A percentile compares a stretch with the other conserved stretches of the same genome.
These are phyloP conservation scores for Ennomos erosarius DNA, from an alignment of 2,888 invertebrate genomes.

Conservation along the genomic window DNA sequence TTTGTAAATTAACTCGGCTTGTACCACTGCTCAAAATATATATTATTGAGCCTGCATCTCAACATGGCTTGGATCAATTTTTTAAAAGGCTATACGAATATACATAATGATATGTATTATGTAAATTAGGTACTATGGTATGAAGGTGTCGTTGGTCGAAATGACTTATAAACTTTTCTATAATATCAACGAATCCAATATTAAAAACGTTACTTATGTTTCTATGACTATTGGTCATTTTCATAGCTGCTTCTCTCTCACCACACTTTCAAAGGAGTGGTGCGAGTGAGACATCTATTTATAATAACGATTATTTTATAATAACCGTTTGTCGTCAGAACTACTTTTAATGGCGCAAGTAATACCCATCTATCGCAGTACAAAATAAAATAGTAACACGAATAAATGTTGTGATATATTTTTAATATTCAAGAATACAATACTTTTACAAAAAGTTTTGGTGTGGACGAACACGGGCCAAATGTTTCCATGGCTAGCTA, in stretches of 20 bases:
- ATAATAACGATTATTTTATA: not conserved
- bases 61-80: too few species aligned
- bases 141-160: conserved; percentile 4
- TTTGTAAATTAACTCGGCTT: too few species aligned
- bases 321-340: not conserved
- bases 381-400: not conserved
- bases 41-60: too few species aligned
- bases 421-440: conserved; percentile 9
- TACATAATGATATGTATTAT: conserved; percentile 11
- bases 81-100: not conserved
- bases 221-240: too few species aligned
- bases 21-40: too few species aligned
- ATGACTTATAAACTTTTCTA: conserved; percentile 12
- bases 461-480: too few species aligned
- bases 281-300: not conserved
- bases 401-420: conserved; percentile 4
- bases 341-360: too few species aligned
- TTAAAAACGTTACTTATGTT: not conserved
- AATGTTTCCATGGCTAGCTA: too few species aligned
- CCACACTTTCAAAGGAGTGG: too few species aligned
- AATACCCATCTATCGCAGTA: too few species aligned
- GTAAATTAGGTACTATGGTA: conserved; percentile 5
- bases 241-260: too few species aligned
- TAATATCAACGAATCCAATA: conserved; percentile 17
- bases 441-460: too few species aligned